Evolutionary conservation across 2,797 vertebrate species (phyloP).

Genomic region (Capromys pilorides): DNA sequence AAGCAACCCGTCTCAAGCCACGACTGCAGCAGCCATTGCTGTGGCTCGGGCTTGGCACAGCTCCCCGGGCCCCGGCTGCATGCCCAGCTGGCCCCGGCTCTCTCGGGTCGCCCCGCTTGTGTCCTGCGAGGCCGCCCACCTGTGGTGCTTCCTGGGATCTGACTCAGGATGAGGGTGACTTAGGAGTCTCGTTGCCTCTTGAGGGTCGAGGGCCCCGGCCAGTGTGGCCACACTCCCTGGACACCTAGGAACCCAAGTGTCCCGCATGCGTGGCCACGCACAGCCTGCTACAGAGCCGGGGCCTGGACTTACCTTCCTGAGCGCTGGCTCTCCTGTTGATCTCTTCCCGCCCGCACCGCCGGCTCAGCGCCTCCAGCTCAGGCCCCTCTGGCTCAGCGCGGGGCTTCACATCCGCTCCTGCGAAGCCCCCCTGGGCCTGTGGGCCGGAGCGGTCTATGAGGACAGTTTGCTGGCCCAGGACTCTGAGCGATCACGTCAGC

Average conservation of each 20-base stretch:
- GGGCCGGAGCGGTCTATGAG: not conserved
- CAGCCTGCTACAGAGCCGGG: not conserved
- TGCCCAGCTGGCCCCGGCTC: not conserved
- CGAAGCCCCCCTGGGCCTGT: not conserved
- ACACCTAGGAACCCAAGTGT: not conserved
- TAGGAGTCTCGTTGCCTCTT: not conserved
- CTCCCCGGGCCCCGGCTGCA: not conserved
- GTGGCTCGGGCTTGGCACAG: not conserved
- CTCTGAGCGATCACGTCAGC: not conserved
- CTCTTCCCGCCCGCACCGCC: not conserved
- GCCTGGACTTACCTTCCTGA: not conserved
- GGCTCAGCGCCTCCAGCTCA: not conserved
- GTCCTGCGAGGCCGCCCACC: not conserved
- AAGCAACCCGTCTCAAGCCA: not conserved
- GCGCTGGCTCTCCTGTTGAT: not conserved
- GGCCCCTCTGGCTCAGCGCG: conserved; percentile 72
- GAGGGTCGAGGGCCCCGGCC: not conserved
- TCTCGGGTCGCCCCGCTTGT: not conserved
- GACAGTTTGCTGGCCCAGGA: not conserved
- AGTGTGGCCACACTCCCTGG: not conserved
- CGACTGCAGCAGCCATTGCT: not conserved
- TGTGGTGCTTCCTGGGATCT: not conserved
- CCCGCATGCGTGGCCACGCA: not conserved
- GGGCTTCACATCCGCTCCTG: not conserved
- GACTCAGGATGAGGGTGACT: not conserved